Base-by-base conservation (phyloP, 2,113 vertebrate genomes). In the Butastur rufipennis region DNA sequence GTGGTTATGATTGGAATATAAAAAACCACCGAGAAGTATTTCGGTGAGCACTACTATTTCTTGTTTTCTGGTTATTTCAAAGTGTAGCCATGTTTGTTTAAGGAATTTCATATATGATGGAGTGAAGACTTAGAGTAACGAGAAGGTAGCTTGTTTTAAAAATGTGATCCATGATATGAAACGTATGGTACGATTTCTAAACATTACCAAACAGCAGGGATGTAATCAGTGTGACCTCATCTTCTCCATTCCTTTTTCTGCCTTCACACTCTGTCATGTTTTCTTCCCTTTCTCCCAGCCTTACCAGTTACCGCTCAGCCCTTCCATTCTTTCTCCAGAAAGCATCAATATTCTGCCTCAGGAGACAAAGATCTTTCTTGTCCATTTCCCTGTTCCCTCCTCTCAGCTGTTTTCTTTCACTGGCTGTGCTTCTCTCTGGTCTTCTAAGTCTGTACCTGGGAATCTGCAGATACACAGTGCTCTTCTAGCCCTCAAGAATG, bases 1-100 rank as follows among this genome's bases (percentile, higher is more conserved):
- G 98, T 85, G 98, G 99, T 87, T 99, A 99, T 96, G 99, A 99
- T 79, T 99, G 99, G 99, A 99, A 99, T 34, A 98, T 99, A 93
- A 99, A 99, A 97, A 98, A 95, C 13, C 99, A 99, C 88, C 98
- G 99, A 97, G 99, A 99, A 97, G 98, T 99, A 98, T 99, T 99
- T 99, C 99, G 99, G 99, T 97, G 96, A 98, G 94, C 91, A 67
- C 29, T 58, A 34, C 32, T 90, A 9, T 91, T 82, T 71, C 66
- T 90, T 90, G 43, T 52, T 95, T 96, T 94, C 91, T 95, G 43
- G 31, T 94, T 93, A 61, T 89, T 95, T 89, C 29, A 32, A 83
- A 68, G 45, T 81, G 45, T 92, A 91, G 21, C 36, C 14, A 3
- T 48, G 61, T 56, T 91, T 95, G 59, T 52, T 70, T n/a, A 58